phyloP scores from a whole-genome alignment of 2,113 vertebrate species.

The Daubentonia madagascariensis region DNA sequence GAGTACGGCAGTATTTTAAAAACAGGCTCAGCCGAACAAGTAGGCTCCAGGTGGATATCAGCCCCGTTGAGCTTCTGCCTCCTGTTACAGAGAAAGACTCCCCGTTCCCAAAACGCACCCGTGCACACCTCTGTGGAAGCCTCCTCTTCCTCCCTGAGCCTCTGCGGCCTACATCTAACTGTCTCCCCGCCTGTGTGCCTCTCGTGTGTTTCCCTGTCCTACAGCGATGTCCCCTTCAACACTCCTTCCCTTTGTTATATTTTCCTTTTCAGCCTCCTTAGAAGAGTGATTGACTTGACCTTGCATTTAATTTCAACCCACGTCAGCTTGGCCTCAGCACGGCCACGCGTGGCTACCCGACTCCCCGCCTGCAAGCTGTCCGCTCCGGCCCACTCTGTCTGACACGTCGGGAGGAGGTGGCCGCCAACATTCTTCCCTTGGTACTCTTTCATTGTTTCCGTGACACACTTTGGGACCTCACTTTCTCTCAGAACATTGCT shows the following conservation, averaged over 20 bases:
- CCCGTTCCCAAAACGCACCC: too few relatives aligned
- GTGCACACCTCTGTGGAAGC: not conserved
- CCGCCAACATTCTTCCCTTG: not conserved
- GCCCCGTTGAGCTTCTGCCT: not conserved
- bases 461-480: not conserved
- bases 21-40: too few relatives aligned
- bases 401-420: not conserved
- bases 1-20: not conserved
- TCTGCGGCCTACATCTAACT: not conserved
- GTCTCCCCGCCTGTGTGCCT: accelerated
- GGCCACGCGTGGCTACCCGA: not conserved
- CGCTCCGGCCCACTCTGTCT: not conserved
- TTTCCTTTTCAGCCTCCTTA: not conserved
- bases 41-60: not conserved
- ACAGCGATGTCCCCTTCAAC: not conserved
- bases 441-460: not conserved
- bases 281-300: not conserved
- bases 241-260: not conserved
- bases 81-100: not conserved
- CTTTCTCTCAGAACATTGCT: not conserved
- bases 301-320: not conserved
- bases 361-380: not conserved
- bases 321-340: not conserved
- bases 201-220: not conserved
- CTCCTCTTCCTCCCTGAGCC: not conserved